phyloP scores from a whole-genome alignment of 2,797 vertebrate species.

The Amphiprion clarkii region DNA sequence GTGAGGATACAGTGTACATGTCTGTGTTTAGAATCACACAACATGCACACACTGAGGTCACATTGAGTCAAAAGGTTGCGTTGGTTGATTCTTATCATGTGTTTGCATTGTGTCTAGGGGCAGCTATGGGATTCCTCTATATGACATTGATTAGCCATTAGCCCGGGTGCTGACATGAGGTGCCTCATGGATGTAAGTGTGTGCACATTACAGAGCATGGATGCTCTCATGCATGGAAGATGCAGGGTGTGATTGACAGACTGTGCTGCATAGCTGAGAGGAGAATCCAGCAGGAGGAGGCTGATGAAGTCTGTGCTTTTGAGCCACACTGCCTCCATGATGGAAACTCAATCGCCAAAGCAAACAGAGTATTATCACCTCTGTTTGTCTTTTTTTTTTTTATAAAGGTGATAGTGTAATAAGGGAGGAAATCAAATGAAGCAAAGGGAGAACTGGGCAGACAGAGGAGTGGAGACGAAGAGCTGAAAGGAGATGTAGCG shows the following conservation, averaged over 20 bases:
- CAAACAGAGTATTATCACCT: constrained; percentile 56
- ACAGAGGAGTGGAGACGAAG: background rate
- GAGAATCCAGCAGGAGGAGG: constrained; percentile 31
- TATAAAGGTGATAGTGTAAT: constrained; percentile 41
- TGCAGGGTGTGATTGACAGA: constrained; percentile 58
- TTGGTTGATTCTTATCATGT: constrained; percentile 57
- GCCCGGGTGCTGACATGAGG: constrained; percentile 28
- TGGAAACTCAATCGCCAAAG: constrained; percentile 66
- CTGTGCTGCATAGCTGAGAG: constrained; percentile 40
- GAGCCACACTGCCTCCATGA: constrained; percentile 42
- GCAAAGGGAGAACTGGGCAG: background rate
- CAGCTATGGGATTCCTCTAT: constrained; percentile 29
- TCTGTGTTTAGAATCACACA: background rate
- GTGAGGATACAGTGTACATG: background rate
- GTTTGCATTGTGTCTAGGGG: constrained; percentile 31
- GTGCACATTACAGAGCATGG: constrained; percentile 5
- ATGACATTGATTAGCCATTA: constrained; percentile 69
- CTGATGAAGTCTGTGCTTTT: constrained; percentile 54
- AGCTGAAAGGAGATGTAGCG: constrained; percentile 16
- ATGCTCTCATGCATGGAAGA: constrained; percentile 17
- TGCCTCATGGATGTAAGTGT: constrained; percentile 21
- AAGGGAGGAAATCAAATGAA: constrained; percentile 32
- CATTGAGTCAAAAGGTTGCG: constrained; percentile 40
- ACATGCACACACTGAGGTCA: constrained; percentile 24
- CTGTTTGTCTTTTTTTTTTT: constrained; percentile 28